phyloP scores from a whole-genome alignment of 2,113 vertebrate genomes.

The Fulica atra region DNA sequence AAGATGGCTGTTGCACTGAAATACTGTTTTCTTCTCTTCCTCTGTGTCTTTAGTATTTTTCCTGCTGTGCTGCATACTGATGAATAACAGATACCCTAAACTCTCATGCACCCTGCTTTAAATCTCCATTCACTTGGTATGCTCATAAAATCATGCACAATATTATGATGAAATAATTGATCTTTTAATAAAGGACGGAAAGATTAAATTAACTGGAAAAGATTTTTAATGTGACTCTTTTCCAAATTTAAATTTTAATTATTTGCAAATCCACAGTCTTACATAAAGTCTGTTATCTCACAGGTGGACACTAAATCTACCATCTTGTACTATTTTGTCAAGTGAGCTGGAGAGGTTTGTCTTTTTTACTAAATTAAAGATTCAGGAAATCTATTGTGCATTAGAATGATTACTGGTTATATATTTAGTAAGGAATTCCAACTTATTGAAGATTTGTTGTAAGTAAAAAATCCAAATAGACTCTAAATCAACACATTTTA shows the following conservation, averaged over 20 bases:
- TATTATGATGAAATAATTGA: neutral
- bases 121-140: neutral
- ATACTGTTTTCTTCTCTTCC: neutral
- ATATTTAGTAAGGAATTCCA: neutral
- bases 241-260: slow-evolving; percentile 3
- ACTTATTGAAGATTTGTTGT: neutral
- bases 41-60: neutral
- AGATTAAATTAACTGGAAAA: slow-evolving; percentile 9
- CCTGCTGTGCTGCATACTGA: neutral
- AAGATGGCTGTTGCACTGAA: neutral
- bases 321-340: neutral
- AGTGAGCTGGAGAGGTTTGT: neutral
- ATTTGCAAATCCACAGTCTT: neutral
- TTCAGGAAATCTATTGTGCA: neutral
- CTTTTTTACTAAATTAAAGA: neutral
- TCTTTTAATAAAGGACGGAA: neutral
- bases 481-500: neutral
- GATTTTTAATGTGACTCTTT: neutral
- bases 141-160: neutral
- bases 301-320: neutral
- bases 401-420: neutral
- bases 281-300: neutral
- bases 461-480: neutral
- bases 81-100: neutral
- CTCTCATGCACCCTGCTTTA: neutral